Percentiles rank a stretch among this genome's conserved stretches.
These are phyloP conservation scores for Lycocorax pyrrhopterus DNA, from an alignment of 2,113 vertebrate genomes.

Conservation along the genomic window DNA sequence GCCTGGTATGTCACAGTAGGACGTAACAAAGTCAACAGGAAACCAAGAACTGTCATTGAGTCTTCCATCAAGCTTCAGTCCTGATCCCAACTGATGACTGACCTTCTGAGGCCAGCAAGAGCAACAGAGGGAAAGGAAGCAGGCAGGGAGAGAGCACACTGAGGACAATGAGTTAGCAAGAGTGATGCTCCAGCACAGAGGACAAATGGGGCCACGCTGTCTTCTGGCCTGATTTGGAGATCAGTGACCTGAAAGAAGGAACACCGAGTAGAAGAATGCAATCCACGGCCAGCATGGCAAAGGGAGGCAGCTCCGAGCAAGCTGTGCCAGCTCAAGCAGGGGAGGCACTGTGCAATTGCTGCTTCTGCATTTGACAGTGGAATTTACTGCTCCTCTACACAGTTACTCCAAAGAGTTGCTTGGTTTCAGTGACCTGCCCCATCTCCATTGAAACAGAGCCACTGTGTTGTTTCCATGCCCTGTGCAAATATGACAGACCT, in stretches of 20 bases:
- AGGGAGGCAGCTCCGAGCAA: not conserved
- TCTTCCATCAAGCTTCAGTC: not conserved
- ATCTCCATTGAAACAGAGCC: not conserved
- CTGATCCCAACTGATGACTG: not conserved
- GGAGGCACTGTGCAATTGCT: not conserved
- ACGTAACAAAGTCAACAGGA: not conserved
- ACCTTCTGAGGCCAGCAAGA: not conserved
- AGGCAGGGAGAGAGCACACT: not conserved
- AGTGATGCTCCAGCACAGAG: not conserved
- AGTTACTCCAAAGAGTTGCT: not conserved
- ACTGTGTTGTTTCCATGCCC: not conserved
- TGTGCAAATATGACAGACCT: not conserved
- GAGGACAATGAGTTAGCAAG: not conserved
- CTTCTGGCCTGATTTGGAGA: constrained; percentile 16
- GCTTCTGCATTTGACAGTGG: not conserved
- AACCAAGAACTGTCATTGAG: not conserved
- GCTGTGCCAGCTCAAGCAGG: not conserved
- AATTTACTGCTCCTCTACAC: not conserved
- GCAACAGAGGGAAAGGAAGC: not conserved
- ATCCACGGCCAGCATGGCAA: not conserved
- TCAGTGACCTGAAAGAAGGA: constrained; percentile 13
- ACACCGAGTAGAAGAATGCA: not conserved
- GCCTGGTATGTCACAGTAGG: not conserved
- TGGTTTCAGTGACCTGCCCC: not conserved
- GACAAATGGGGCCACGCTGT: not conserved